phyloP scores from a whole-genome alignment of 2,888 invertebrate genomes.

The Sepiola atlantica region DNA sequence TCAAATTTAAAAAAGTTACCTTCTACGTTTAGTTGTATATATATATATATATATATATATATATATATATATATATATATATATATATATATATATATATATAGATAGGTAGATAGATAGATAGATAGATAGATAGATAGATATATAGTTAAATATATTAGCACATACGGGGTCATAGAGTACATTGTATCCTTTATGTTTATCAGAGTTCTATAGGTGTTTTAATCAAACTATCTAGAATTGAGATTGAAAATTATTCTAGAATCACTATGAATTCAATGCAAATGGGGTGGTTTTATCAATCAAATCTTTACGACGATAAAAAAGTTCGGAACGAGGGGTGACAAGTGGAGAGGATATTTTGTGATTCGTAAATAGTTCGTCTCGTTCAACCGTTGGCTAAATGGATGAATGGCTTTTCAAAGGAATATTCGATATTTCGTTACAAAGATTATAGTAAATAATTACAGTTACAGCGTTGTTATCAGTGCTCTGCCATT shows the following conservation, averaged over 20 bases:
- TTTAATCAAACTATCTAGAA: no score
- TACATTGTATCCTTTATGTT: no score
- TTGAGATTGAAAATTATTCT: no score
- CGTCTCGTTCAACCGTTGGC: neutral
- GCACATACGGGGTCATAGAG: no score
- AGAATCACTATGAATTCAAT: neutral
- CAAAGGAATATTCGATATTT: neutral
- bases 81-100: slow-evolving; percentile 32
- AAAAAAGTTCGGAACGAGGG: neutral
- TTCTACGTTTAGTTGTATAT: neutral
- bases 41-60: slow-evolving; percentile 16
- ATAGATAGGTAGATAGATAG: neutral
- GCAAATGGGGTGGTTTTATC: neutral
- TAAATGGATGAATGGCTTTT: neutral
- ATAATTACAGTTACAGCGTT: no score
- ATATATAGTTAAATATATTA: no score
- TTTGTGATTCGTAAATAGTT: neutral
- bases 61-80: slow-evolving; percentile 16
- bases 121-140: no score
- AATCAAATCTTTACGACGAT: no score
- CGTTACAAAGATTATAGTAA: neutral
- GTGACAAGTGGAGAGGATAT: neutral
- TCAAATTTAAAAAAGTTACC: no score
- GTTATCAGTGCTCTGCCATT: no score
- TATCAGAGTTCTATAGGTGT: no score